Evolutionary conservation across 2,113 vertebrate genomes (phyloP).

Genomic region (Anas platyrhynchos): DNA sequence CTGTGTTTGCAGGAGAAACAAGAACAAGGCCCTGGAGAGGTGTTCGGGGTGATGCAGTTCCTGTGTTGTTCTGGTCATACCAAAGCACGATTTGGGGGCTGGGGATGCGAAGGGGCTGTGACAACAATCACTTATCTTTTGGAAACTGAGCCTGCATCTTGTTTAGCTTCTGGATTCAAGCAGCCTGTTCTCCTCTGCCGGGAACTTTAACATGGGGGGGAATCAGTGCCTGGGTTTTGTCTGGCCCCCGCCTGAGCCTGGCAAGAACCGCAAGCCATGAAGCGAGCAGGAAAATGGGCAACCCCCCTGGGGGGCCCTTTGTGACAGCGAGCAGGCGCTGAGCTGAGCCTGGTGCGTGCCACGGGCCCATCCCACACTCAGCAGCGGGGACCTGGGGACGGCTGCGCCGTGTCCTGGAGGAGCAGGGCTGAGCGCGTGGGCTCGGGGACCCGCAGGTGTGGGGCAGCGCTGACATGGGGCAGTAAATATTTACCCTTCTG

Average conservation of each 20-base stretch:
- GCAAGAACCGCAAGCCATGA: neutral
- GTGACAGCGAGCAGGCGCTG: neutral
- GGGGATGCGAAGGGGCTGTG: neutral
- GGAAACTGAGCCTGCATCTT: rapidly evolving
- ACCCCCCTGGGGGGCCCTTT: neutral
- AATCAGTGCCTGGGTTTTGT: neutral
- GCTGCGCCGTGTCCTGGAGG: neutral
- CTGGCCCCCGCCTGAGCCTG: neutral
- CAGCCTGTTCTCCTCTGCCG: too few species aligned
- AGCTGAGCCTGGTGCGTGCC: neutral
- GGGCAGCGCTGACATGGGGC: neutral
- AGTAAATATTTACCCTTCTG: slow-evolving; percentile 6
- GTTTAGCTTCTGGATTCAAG: neutral
- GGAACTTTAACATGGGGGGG: too few species aligned
- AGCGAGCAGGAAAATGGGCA: neutral
- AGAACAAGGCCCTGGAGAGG: rapidly evolving
- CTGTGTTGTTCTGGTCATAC: rapidly evolving
- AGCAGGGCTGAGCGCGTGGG: rapidly evolving
- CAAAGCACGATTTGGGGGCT: rapidly evolving
- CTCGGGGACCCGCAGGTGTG: neutral
- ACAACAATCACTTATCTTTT: rapidly evolving
- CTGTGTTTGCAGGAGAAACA: slow-evolving; percentile 50
- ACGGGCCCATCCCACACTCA: rapidly evolving
- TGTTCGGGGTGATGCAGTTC: rapidly evolving
- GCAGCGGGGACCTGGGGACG: neutral